These are phyloP conservation scores for Paralichthys olivaceus DNA, from an alignment of 2,113 vertebrate genomes.

Conservation along the genomic window DNA sequence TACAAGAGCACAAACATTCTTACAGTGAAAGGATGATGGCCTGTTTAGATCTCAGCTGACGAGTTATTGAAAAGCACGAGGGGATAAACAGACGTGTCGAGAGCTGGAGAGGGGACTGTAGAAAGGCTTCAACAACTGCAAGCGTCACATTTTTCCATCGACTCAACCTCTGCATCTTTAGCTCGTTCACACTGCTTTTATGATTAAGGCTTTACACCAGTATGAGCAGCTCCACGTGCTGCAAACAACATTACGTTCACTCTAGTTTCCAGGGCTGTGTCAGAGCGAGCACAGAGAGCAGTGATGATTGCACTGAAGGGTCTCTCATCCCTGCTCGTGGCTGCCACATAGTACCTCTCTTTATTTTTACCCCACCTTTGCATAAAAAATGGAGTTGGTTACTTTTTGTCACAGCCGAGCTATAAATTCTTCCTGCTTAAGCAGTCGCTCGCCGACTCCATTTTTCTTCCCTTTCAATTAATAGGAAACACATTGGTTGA, in stretches of 20 bases:
- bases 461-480: conserved; percentile 73
- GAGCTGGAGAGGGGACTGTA: conserved; percentile 29
- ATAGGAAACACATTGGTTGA: conserved; percentile 71
- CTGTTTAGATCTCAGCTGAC: conserved; percentile 36
- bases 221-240: conserved; percentile 52
- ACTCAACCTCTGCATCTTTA: conserved; percentile 53
- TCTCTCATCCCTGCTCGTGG: conserved; percentile 42
- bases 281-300: conserved; percentile 10
- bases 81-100: conserved; percentile 31
- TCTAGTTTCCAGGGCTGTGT: conserved; percentile 1
- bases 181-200: conserved; percentile 58
- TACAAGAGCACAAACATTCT: conserved; percentile 15
- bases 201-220: conserved; percentile 50
- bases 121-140: not conserved
- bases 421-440: conserved; percentile 67
- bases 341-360: not conserved
- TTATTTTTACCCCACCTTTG: conserved; percentile 10
- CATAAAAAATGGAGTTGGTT: conserved; percentile 40
- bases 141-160: conserved; percentile 44
- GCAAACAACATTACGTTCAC: conserved; percentile 58
- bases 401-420: conserved; percentile 51
- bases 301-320: conserved; percentile 55
- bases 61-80: conserved; percentile 38
- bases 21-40: conserved; percentile 28
- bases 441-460: conserved; percentile 44